phyloP scores from a whole-genome alignment of 2,113 vertebrate genomes.

The Cyphotilapia sp. region DNA sequence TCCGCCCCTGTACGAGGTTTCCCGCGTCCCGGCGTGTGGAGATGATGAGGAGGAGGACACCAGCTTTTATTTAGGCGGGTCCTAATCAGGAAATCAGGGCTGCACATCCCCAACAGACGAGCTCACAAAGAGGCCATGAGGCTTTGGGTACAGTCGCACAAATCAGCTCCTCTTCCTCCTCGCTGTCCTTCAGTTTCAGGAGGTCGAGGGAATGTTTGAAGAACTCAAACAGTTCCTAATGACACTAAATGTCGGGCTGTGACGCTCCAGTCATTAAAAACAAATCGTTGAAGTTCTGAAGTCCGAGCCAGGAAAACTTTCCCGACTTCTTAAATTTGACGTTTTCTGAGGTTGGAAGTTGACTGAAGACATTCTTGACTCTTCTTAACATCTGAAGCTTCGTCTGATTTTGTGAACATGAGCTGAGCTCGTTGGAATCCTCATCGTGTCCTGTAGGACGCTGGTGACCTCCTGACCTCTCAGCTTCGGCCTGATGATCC shows the following conservation, averaged over 20 bases:
- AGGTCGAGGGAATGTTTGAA: neutral
- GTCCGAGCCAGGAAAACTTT: rapidly evolving
- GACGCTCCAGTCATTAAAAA: neutral
- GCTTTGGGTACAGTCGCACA: rapidly evolving
- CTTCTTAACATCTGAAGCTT: neutral
- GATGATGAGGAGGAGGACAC: rapidly evolving
- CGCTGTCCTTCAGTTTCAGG: neutral
- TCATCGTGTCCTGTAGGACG: neutral
- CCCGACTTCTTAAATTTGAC: rapidly evolving
- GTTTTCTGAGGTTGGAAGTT: neutral
- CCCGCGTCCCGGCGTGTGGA: rapidly evolving
- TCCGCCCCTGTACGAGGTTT: neutral
- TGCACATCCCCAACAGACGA: neutral
- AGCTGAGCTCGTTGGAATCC: neutral
- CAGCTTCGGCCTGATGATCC: neutral
- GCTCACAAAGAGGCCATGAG: neutral
- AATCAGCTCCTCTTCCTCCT: neutral
- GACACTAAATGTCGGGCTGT: neutral
- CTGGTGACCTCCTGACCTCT: neutral
- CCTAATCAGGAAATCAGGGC: neutral
- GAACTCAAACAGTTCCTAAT: rapidly evolving
- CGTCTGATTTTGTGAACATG: neutral
- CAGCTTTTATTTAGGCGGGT: neutral
- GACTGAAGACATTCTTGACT: neutral
- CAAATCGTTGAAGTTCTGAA: neutral